Evolutionary conservation across 2,113 vertebrate genomes (phyloP).

Genomic region (Burhinus oedicnemus): DNA sequence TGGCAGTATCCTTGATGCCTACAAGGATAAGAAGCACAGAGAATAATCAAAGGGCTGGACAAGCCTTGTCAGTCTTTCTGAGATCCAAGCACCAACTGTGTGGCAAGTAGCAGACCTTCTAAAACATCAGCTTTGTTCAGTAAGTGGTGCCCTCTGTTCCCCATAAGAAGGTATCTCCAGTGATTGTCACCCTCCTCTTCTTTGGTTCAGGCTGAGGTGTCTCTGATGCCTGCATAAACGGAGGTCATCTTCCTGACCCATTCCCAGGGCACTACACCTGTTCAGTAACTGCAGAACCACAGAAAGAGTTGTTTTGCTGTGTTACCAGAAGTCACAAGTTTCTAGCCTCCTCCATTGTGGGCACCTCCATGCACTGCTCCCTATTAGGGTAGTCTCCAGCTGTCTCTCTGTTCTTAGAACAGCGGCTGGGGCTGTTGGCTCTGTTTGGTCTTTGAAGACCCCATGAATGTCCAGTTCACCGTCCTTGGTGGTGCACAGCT

Average conservation of each 20-base stretch:
- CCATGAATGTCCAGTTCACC: neutral
- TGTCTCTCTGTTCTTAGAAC: neutral
- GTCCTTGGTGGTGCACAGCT: no score
- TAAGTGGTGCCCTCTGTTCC: rapidly evolving
- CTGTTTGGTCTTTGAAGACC: neutral
- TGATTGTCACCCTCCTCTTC: neutral
- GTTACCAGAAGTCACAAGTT: neutral
- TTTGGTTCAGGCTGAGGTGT: neutral
- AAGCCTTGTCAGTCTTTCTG: neutral
- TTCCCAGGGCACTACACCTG: no score
- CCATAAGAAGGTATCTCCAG: neutral
- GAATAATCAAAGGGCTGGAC: neutral
- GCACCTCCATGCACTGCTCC: neutral
- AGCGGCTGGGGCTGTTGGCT: neutral
- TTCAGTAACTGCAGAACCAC: neutral
- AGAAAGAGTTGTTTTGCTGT: neutral
- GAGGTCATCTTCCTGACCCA: neutral
- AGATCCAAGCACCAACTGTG: neutral
- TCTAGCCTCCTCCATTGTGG: neutral
- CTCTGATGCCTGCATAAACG: neutral
- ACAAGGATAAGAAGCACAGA: neutral
- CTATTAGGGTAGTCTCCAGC: neutral
- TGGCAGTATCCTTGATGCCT: neutral
- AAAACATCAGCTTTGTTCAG: neutral
- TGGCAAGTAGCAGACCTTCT: neutral